A percentile compares a stretch with the other conserved stretches of the same genome.
These are phyloP conservation scores for Seriola quinqueradiata DNA, from an alignment of 2,113 vertebrate genomes.

Conservation along the genomic window DNA sequence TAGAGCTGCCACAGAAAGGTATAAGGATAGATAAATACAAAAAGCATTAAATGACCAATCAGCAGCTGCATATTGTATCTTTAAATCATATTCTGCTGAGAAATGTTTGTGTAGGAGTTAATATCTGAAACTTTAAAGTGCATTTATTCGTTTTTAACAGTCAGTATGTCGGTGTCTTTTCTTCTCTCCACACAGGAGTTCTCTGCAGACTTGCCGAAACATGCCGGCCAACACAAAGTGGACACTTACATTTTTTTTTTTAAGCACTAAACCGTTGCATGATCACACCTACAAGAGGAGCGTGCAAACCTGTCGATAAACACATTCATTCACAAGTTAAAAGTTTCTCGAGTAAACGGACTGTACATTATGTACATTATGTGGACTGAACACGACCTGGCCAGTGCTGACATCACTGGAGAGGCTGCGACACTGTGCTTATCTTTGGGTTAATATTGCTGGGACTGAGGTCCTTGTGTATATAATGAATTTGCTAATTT, in stretches of 20 bases:
- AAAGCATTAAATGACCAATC: no score
- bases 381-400: slow-evolving; percentile 44
- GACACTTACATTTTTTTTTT: slow-evolving; percentile 42
- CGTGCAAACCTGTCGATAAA: slow-evolving; percentile 30
- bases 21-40: no score
- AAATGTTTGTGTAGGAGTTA: no score
- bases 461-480: slow-evolving; percentile 71
- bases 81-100: no score
- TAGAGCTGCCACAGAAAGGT: no score
- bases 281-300: slow-evolving; percentile 35
- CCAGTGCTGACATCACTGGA: slow-evolving; percentile 25
- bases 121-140: no score
- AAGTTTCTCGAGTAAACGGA: slow-evolving; percentile 46
- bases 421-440: slow-evolving; percentile 49
- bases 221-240: neutral
- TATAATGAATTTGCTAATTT: slow-evolving; percentile 80
- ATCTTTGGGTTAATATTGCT: slow-evolving; percentile 39
- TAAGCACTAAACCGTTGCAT: slow-evolving; percentile 34
- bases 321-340: slow-evolving; percentile 27
- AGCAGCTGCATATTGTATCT: no score
- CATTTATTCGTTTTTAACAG: no score
- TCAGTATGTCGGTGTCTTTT: neutral
- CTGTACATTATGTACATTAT: slow-evolving; percentile 50
- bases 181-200: slow-evolving; percentile 22
- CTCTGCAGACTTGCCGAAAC: neutral